phyloP scores from a whole-genome alignment of 2,888 invertebrate genomes.

The Zonitis immaculata region DNA sequence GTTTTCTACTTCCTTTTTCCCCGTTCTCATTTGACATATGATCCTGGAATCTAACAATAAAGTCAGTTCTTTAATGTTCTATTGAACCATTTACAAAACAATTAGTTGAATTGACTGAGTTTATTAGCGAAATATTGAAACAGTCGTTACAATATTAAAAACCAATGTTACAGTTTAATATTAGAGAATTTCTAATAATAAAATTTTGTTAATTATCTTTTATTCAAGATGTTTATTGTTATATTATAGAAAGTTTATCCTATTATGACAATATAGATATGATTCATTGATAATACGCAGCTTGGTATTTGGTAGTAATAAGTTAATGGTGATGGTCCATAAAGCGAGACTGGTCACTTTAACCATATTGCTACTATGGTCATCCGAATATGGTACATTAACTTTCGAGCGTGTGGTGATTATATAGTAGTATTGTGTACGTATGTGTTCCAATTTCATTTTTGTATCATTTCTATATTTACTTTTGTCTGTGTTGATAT shows the following conservation, averaged over 20 bases:
- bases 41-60: slow-evolving; percentile 18
- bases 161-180: too few species aligned
- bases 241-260: slow-evolving; percentile 11
- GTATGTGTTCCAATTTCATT: slow-evolving; percentile 18
- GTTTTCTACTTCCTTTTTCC: slow-evolving; percentile 14
- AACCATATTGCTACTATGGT: slow-evolving; percentile 20
- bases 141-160: too few species aligned
- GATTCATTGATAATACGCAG: slow-evolving; percentile 22
- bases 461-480: slow-evolving; percentile 18
- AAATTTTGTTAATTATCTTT: slow-evolving; percentile 15
- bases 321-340: slow-evolving; percentile 23
- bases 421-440: too few species aligned
- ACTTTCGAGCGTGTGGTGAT: slow-evolving; percentile 21
- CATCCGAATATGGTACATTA: slow-evolving; percentile 20
- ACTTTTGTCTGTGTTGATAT: slow-evolving; percentile 21
- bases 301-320: slow-evolving; percentile 16
- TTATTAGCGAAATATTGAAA: slow-evolving; percentile 24
- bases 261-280: slow-evolving; percentile 19
- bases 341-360: slow-evolving; percentile 20
- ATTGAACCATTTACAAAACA: slow-evolving; percentile 12
- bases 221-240: slow-evolving; percentile 9
- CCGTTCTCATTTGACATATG: slow-evolving; percentile 12
- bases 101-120: slow-evolving; percentile 5
- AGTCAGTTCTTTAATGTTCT: slow-evolving; percentile 13
- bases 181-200: too few species aligned